Percentiles rank a stretch among this genome's conserved stretches.
These are phyloP conservation scores for Pogoniulus pusillus DNA, from an alignment of 2,797 vertebrate genomes.

Conservation along the genomic window DNA sequence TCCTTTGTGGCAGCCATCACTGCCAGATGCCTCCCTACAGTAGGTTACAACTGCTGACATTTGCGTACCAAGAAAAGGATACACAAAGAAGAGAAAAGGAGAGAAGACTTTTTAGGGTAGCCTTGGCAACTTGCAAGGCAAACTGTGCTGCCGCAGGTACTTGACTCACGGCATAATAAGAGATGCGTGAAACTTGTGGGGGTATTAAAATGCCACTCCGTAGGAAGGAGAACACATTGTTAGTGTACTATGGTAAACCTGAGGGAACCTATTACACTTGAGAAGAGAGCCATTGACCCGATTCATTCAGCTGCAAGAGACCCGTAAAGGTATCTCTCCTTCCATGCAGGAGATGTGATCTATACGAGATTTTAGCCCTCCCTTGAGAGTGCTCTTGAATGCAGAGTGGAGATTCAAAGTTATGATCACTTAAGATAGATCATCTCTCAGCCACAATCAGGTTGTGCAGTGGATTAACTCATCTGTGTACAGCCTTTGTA, in stretches of 20 bases:
- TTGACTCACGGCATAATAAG: background rate
- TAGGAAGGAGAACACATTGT: background rate
- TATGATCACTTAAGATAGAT: background rate
- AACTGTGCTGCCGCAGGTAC: slow-evolving; percentile 52
- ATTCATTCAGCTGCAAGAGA: background rate
- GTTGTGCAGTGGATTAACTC: background rate
- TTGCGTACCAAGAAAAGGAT: slow-evolving; percentile 22
- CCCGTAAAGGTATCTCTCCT: background rate
- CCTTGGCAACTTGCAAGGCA: slow-evolving; percentile 38
- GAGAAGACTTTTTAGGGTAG: slow-evolving; percentile 21
- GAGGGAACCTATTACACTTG: background rate
- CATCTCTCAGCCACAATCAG: background rate
- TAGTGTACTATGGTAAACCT: background rate
- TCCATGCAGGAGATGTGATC: background rate
- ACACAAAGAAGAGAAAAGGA: background rate
- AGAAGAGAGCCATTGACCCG: background rate
- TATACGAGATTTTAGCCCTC: background rate
- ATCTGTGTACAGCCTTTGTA: background rate
- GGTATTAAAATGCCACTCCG: background rate
- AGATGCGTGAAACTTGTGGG: rapidly evolving
- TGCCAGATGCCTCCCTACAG: slow-evolving; percentile 55
- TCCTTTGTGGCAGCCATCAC: slow-evolving; percentile 51
- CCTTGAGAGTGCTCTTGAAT: background rate
- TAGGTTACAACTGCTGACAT: slow-evolving; percentile 58
- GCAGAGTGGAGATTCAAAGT: background rate